A percentile compares a stretch with the other conserved stretches of the same genome.
phyloP scores from a whole-genome alignment of 2,113 vertebrate species.

The Ploceus nigricollis region DNA sequence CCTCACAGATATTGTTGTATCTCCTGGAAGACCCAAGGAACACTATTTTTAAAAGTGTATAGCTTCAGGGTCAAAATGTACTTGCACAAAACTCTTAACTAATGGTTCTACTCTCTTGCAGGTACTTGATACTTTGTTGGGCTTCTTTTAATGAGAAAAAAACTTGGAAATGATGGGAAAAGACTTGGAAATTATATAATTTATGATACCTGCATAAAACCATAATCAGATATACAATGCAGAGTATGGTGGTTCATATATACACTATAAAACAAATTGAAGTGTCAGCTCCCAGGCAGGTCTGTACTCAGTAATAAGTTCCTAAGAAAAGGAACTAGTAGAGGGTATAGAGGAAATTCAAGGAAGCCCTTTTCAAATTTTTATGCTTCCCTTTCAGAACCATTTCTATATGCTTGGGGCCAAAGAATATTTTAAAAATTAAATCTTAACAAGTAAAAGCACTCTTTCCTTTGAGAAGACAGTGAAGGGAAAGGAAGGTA shows the following conservation, averaged over 20 bases:
- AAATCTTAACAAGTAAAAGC: not conserved
- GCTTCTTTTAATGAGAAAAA: not conserved
- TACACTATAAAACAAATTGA: not conserved
- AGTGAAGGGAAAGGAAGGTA: not conserved
- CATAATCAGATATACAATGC: not conserved
- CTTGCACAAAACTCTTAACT: not conserved
- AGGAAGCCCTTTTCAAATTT: not conserved
- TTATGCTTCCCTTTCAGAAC: not conserved
- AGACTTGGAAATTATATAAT: not conserved
- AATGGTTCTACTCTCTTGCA: not conserved
- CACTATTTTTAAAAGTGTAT: not conserved
- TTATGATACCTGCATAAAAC: not conserved
- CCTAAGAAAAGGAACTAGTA: not conserved
- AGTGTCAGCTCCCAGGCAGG: not conserved
- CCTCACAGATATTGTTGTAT: not conserved
- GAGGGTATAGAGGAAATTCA: not conserved
- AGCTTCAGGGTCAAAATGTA: not conserved
- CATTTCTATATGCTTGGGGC: not conserved
- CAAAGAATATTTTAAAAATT: not conserved
- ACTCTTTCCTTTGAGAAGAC: not conserved
- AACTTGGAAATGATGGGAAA: not conserved
- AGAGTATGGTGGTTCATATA: not conserved
- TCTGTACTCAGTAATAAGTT: not conserved
- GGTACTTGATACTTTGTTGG: not conserved
- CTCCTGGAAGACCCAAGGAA: not conserved